These are phyloP conservation scores for Scaptomyza pallida DNA, from an alignment of 1,140 invertebrate species.

Conservation along the genomic window DNA sequence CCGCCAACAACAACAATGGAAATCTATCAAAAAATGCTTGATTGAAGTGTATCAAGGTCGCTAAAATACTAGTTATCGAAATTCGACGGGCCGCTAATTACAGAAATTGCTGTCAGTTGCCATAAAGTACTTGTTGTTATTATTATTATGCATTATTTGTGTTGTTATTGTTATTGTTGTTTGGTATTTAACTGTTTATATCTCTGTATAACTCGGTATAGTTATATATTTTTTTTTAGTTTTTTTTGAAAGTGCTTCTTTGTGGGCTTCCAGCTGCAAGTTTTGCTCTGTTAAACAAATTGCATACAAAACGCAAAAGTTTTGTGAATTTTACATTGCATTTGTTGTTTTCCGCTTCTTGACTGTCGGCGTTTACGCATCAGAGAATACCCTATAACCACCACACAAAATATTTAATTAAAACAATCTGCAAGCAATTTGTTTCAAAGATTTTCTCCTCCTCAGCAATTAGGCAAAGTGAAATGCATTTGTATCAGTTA, in stretches of 20 bases:
- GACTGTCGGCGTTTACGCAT: conserved; percentile 59
- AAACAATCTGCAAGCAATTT: conserved; percentile 10
- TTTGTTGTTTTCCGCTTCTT: conserved; percentile 71
- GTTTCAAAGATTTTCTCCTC: conserved; percentile 45
- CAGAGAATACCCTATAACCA: conserved; percentile 42
- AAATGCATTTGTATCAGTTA: conserved; percentile 31
- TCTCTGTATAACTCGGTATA: background rate
- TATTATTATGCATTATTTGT: conserved; percentile 62
- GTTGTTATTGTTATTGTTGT: conserved; percentile 42
- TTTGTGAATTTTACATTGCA: conserved; percentile 74
- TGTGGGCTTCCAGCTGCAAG: conserved; percentile 21
- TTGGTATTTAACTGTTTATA: conserved; percentile 10
- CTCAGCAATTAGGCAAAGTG: conserved; percentile 4
- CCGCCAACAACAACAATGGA: conserved; percentile 49
- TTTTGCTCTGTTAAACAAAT: conserved; percentile 81
- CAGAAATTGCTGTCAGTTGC: conserved; percentile 62
- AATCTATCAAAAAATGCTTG: conserved; percentile 77
- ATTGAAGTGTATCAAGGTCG: conserved; percentile 81
- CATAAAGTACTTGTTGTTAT: conserved; percentile 66
- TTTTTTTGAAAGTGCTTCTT: conserved; percentile 63
- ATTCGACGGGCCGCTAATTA: conserved; percentile 53
- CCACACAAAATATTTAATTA: background rate
- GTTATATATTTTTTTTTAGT: conserved; percentile 12
- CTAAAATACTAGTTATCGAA: conserved; percentile 29
- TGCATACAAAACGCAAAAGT: conserved; percentile 81